Conservation (phyloP, 2,888 invertebrate species). For the Cantharis nigra region DNA sequence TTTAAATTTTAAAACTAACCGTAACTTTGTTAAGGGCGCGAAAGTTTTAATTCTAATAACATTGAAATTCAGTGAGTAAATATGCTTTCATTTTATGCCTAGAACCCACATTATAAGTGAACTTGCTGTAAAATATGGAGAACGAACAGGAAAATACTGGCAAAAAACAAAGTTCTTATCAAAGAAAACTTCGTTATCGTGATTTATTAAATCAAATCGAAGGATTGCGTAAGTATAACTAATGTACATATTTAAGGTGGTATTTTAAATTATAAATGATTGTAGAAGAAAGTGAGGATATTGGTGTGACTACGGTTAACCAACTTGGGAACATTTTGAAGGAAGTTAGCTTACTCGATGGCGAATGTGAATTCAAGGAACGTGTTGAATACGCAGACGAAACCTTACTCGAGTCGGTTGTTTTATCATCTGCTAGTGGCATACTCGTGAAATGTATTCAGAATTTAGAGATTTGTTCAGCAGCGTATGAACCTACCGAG, state of each 20-base stretch:
- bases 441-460: slow-evolving; percentile 47
- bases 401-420: slow-evolving; percentile 47
- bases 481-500: slow-evolving; percentile 58
- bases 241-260: background rate
- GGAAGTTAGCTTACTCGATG: slow-evolving; percentile 42
- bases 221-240: slow-evolving; percentile 39
- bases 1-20: background rate
- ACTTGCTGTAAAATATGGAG: background rate
- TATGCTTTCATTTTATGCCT: background rate
- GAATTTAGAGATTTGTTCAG: slow-evolving; percentile 52
- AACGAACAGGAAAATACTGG: background rate
- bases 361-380: slow-evolving; percentile 42
- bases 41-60: background rate
- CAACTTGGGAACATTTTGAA: slow-evolving; percentile 44
- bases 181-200: slow-evolving; percentile 37
- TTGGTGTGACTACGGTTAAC: slow-evolving; percentile 38
- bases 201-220: slow-evolving; percentile 42
- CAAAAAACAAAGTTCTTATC: slow-evolving; percentile 15
- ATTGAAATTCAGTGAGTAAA: background rate
- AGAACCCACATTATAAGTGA: background rate
- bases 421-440: slow-evolving; percentile 47
- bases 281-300: slow-evolving; percentile 39
- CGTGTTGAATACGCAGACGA: slow-evolving; percentile 48
- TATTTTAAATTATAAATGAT: slow-evolving; percentile 10
- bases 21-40: background rate